Percentiles rank a stretch among this genome's conserved stretches.
These are phyloP conservation scores for Colletes collaris DNA, from an alignment of 2,888 invertebrate species.

Conservation along the genomic window DNA sequence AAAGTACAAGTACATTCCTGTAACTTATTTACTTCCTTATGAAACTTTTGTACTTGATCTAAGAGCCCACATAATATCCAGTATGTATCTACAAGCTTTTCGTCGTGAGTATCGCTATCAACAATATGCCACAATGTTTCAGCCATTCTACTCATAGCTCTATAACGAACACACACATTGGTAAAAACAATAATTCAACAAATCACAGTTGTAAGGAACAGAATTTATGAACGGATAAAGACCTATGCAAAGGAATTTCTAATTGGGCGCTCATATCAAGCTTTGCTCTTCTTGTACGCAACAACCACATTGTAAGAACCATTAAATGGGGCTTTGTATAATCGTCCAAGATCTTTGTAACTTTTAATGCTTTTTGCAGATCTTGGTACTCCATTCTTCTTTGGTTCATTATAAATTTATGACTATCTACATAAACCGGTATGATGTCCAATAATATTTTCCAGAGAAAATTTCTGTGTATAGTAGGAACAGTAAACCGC, in stretches of 20 bases:
- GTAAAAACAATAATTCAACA: neutral
- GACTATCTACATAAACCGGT: constrained; percentile 90
- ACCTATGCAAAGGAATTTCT: constrained; percentile 78
- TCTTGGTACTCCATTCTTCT: constrained; percentile 90
- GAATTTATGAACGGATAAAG: constrained; percentile 5
- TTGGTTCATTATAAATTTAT: constrained; percentile 90
- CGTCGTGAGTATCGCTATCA: constrained; percentile 85
- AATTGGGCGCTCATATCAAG: constrained; percentile 79
- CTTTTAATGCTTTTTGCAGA: constrained; percentile 88
- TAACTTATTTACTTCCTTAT: constrained; percentile 87
- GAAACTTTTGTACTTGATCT: constrained; percentile 87
- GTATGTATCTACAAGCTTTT: constrained; percentile 88
- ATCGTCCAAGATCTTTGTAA: constrained; percentile 87
- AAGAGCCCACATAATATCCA: constrained; percentile 92
- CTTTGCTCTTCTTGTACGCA: constrained; percentile 89
- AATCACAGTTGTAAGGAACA: neutral
- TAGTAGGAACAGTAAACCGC: constrained; percentile 92
- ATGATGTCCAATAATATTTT: constrained; percentile 92
- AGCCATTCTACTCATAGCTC: constrained; percentile 83
- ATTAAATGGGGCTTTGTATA: constrained; percentile 87
- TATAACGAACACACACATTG: constrained; percentile 51
- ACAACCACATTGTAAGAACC: constrained; percentile 91
- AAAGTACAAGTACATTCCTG: constrained; percentile 87
- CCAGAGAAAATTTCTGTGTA: constrained; percentile 93
- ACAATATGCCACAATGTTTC: constrained; percentile 89